These are phyloP conservation scores for Tinamus major DNA, from an alignment of 2,797 vertebrate genomes.

Conservation along the genomic window DNA sequence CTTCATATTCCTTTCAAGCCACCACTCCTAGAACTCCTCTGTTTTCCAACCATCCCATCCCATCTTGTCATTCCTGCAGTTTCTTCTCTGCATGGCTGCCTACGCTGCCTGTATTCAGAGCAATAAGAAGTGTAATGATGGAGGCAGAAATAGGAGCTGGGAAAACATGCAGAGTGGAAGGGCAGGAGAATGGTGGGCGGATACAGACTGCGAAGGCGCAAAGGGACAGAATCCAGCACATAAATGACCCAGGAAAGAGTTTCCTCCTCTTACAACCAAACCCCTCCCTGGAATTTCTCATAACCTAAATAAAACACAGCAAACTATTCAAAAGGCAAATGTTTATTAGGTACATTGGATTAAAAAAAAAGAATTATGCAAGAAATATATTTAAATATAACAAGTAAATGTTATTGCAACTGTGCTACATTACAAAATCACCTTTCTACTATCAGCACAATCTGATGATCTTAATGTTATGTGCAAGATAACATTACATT, in stretches of 20 bases:
- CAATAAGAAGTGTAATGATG: fast-evolving
- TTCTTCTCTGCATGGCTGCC: neutral
- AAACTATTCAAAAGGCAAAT: constrained; percentile 73
- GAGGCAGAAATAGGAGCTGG: neutral
- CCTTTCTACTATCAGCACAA: constrained; percentile 41
- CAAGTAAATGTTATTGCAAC: constrained; percentile 52
- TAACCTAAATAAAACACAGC: neutral
- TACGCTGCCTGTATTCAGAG: neutral
- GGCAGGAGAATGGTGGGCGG: neutral
- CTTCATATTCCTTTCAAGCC: too few species aligned
- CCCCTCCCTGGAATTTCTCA: neutral
- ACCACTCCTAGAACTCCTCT: too few species aligned
- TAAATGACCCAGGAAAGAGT: neutral
- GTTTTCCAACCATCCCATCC: too few species aligned
- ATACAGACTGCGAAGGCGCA: neutral
- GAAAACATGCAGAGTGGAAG: neutral
- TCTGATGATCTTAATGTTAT: constrained; percentile 41
- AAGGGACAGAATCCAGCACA: neutral
- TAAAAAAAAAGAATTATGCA: constrained; percentile 73
- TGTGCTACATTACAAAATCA: constrained; percentile 64
- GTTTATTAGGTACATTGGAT: constrained; percentile 76
- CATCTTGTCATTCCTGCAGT: too few species aligned
- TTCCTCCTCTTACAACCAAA: neutral
- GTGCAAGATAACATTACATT: neutral
- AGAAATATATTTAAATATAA: constrained; percentile 76